phyloP scores from a whole-genome alignment of 1,140 invertebrate species.

The Ceratina calcarata region DNA sequence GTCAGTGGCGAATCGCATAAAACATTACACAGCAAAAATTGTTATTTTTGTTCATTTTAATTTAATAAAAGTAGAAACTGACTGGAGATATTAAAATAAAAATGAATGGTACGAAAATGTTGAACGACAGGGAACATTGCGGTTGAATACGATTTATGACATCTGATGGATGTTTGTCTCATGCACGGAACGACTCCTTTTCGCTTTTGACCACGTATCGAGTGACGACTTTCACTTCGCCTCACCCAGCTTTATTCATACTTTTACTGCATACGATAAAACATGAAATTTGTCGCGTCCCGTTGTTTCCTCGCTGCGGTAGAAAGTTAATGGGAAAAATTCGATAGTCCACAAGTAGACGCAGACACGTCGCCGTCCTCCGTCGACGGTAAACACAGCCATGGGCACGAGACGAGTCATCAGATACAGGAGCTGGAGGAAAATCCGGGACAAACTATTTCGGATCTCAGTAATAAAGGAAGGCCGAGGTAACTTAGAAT shows the following conservation, averaged over 20 bases:
- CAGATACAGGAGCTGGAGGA: conserved; percentile 60
- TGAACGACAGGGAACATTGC: too few species aligned
- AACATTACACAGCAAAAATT: too few species aligned
- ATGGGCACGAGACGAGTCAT: conserved; percentile 52
- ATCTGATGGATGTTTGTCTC: not conserved
- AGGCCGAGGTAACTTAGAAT: conserved; percentile 62
- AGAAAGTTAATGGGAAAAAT: conserved; percentile 19
- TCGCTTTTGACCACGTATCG: not conserved
- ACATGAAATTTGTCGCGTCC: not conserved
- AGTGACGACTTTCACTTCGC: not conserved
- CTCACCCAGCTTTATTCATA: not conserved
- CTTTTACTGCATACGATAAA: not conserved
- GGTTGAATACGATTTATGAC: not conserved
- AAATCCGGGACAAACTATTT: conserved; percentile 42
- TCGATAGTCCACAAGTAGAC: conserved; percentile 66
- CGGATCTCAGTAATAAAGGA: conserved; percentile 60
- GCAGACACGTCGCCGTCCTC: conserved; percentile 49
- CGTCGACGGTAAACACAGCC: conserved; percentile 56
- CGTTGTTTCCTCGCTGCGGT: not conserved
- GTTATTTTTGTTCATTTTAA: too few species aligned
- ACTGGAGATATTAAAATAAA: too few species aligned
- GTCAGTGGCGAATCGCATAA: too few species aligned
- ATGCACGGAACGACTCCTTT: not conserved
- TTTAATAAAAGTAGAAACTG: too few species aligned
- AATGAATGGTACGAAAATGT: too few species aligned